A percentile compares a stretch with the other conserved stretches of the same genome.
phyloP scores from a whole-genome alignment of 2,797 vertebrate species.

The Cynodonichthys magdalenae region DNA sequence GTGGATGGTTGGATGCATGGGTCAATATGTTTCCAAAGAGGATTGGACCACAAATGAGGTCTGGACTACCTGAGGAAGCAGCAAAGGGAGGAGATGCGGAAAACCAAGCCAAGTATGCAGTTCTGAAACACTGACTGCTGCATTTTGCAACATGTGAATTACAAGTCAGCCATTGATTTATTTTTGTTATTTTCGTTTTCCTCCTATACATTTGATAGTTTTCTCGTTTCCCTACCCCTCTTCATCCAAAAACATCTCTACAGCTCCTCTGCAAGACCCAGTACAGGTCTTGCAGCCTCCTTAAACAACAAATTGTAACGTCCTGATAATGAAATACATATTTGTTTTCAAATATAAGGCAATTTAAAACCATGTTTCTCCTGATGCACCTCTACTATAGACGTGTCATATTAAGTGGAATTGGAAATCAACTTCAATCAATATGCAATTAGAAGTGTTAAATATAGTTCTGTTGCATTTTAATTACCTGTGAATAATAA shows the following conservation, averaged over 20 bases:
- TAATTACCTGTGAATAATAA: constrained; percentile 46
- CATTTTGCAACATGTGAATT: constrained; percentile 57
- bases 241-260: background rate
- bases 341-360: constrained; percentile 44
- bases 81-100: constrained; percentile 45
- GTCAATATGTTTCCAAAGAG: constrained; percentile 67
- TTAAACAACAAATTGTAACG: constrained; percentile 2
- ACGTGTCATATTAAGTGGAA: constrained; percentile 50
- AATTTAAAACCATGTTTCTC: constrained; percentile 46
- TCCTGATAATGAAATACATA: background rate
- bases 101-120: constrained; percentile 52
- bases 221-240: background rate
- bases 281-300: background rate
- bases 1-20: constrained; percentile 61
- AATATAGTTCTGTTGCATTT: constrained; percentile 37
- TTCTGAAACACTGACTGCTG: constrained; percentile 23
- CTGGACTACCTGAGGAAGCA: constrained; percentile 51
- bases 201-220: background rate
- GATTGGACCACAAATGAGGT: constrained; percentile 61
- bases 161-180: constrained; percentile 46
- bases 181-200: constrained; percentile 2
- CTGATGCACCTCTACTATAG: constrained; percentile 21
- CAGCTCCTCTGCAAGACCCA: constrained; percentile 1
- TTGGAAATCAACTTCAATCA: constrained; percentile 45
- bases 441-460: constrained; percentile 57